These are phyloP conservation scores for Danionella dracula DNA, from an alignment of 2,797 vertebrate genomes.

Conservation along the genomic window DNA sequence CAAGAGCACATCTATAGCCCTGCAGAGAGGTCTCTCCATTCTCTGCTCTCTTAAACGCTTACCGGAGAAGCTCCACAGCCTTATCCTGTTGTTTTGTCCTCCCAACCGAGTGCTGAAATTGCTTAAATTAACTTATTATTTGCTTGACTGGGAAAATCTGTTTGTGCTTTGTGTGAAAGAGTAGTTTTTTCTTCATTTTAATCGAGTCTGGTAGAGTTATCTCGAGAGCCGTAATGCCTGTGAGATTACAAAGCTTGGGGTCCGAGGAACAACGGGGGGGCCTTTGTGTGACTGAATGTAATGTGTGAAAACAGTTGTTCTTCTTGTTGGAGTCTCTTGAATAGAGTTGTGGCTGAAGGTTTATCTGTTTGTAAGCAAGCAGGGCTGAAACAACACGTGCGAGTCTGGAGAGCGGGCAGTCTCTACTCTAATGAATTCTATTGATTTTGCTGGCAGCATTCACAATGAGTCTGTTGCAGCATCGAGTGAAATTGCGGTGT, in stretches of 20 bases:
- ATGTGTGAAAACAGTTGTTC: conserved; percentile 26
- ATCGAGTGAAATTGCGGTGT: conserved; percentile 72
- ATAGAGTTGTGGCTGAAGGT: conserved; percentile 14
- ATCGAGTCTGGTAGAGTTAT: conserved; percentile 67
- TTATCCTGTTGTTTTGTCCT: conserved; percentile 71
- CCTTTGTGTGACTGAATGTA: conserved; percentile 43
- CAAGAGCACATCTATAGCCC: not conserved
- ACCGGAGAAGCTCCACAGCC: conserved; percentile 62
- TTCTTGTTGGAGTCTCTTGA: conserved; percentile 18
- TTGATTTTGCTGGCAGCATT: conserved; percentile 76
- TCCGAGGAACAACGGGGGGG: conserved; percentile 47
- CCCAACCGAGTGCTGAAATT: conserved; percentile 74
- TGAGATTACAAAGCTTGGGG: conserved; percentile 56
- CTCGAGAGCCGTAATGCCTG: conserved; percentile 54
- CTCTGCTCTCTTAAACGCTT: conserved; percentile 51
- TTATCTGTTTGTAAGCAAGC: conserved; percentile 22
- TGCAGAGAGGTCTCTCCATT: not conserved
- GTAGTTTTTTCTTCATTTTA: conserved; percentile 61
- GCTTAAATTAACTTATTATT: conserved; percentile 85
- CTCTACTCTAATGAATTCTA: conserved; percentile 77
- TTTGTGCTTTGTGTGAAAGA: conserved; percentile 69
- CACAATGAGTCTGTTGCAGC: conserved; percentile 66
- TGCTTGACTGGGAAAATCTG: conserved; percentile 80
- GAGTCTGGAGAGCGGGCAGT: conserved; percentile 63
- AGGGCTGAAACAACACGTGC: conserved; percentile 42